Base-by-base conservation (phyloP, 2,797 vertebrate species). In the Iguana delicatissima region DNA sequence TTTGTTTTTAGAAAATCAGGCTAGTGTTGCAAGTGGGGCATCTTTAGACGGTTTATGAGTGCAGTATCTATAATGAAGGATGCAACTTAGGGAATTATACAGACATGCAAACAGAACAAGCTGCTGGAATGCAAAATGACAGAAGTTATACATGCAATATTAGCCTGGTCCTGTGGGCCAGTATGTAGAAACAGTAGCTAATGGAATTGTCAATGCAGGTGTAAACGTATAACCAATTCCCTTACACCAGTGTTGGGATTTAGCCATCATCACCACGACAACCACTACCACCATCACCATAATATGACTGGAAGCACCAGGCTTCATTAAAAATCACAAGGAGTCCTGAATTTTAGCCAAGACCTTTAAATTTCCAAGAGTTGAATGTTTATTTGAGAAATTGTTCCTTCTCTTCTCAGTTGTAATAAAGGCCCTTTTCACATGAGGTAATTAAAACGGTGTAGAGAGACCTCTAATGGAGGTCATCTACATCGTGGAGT, bases 381-480 rank as follows among this genome's bases (percentile, higher is more conserved):
- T 32, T 73, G n/a, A 74, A 35, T 86, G 50, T 86, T 86, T 55
- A 57, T 86, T 86, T 73, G 10, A 74, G 50, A 38, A 79, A 74
- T 12, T 55, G 55, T 86, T 73, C 20, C 9, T 85, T 50, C 69
- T 38, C n/a, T 59, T 86, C 55, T 55, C 52, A 50, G 2, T 86
- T 50, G 46, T 6, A 79, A 29, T 26, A 72, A 74, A n/a, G n/a
- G n/a, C n/a, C n/a, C n/a, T n/a, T n/a, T n/a, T n/a, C n/a, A n/a
- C n/a, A n/a, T n/a, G n/a, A n/a, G n/a, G n/a, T n/a, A n/a, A n/a
- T n/a, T n/a, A n/a, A n/a, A n/a, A n/a, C n/a, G n/a, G n/a, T n/a
- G n/a, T n/a, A n/a, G n/a, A n/a, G n/a, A n/a, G n/a, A n/a, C n/a
- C n/a, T n/a, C n/a, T n/a, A n/a, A n/a, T n/a, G n/a, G n/a, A n/a